phyloP scores from a whole-genome alignment of 2,113 vertebrate genomes.

The Pygoscelis adeliae region DNA sequence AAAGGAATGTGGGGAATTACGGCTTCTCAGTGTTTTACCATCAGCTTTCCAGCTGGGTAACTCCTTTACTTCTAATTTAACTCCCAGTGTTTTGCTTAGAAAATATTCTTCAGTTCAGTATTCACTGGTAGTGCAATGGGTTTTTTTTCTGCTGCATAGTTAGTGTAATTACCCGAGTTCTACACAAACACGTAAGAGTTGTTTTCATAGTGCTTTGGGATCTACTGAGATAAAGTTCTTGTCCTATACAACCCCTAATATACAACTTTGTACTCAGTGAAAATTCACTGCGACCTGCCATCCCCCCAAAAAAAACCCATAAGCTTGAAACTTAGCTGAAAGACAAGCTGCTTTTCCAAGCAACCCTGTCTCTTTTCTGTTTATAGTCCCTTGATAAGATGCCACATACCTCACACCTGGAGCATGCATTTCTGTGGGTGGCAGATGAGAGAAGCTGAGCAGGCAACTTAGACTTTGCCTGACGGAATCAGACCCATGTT shows the following conservation, averaged over 20 bases:
- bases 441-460: not conserved
- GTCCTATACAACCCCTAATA: not conserved
- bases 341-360: not conserved
- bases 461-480: not conserved
- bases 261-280: not conserved
- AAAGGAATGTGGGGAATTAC: not conserved
- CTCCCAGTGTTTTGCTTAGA: not conserved
- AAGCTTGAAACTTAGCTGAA: not conserved
- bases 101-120: not conserved
- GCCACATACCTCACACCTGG: not conserved
- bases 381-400: not conserved
- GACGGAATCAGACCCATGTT: not conserved
- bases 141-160: not conserved
- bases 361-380: not conserved
- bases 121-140: not conserved
- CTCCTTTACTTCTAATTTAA: not conserved
- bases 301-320: rapidly evolving
- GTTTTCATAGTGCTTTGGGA: not conserved
- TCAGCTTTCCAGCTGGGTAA: not conserved
- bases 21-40: not conserved
- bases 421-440: not conserved
- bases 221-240: not conserved
- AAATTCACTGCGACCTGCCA: not conserved
- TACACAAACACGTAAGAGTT: not conserved
- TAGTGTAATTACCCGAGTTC: not conserved